Conservation (phyloP, 2,797 vertebrate species). For the Diplodus sargus region DNA sequence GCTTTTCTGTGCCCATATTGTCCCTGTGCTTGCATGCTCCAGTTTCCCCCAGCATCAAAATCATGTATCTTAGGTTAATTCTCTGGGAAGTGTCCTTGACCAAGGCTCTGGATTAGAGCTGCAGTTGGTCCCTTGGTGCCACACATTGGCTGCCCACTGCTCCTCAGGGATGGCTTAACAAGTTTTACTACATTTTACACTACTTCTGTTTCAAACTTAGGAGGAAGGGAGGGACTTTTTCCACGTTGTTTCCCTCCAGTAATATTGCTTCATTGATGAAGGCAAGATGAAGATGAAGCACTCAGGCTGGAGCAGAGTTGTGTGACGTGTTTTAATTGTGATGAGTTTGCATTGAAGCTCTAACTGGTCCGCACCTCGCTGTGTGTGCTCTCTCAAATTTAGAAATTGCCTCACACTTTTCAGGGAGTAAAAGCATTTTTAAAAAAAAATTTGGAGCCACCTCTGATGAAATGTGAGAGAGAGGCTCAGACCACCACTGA, state of each 20-base stretch:
- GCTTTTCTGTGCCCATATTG: too few relatives aligned
- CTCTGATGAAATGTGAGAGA: conserved; percentile 55
- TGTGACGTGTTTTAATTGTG: background rate
- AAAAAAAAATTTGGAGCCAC: conserved; percentile 44
- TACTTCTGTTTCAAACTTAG: too few relatives aligned
- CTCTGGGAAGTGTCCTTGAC: too few relatives aligned
- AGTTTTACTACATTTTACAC: too few relatives aligned
- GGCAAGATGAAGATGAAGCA: background rate
- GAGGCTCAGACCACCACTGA: conserved; percentile 33
- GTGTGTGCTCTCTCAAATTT: conserved; percentile 21
- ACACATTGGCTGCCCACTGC: too few relatives aligned
- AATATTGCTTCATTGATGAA: background rate
- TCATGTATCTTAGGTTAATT: too few relatives aligned
- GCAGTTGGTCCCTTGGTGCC: too few relatives aligned
- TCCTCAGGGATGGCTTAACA: too few relatives aligned
- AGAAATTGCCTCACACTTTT: conserved; percentile 22
- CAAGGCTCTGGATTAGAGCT: too few relatives aligned
- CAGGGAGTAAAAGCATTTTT: conserved; percentile 14
- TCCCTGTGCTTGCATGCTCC: too few relatives aligned
- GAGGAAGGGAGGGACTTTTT: background rate
- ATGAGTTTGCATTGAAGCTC: conserved; percentile 14
- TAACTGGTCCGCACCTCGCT: background rate
- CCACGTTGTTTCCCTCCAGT: background rate
- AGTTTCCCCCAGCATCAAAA: too few relatives aligned
- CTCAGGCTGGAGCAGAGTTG: conserved; percentile 4